Conservation (phyloP, 2,888 invertebrate genomes). For the Thysanoteuthis rhombus region DNA sequence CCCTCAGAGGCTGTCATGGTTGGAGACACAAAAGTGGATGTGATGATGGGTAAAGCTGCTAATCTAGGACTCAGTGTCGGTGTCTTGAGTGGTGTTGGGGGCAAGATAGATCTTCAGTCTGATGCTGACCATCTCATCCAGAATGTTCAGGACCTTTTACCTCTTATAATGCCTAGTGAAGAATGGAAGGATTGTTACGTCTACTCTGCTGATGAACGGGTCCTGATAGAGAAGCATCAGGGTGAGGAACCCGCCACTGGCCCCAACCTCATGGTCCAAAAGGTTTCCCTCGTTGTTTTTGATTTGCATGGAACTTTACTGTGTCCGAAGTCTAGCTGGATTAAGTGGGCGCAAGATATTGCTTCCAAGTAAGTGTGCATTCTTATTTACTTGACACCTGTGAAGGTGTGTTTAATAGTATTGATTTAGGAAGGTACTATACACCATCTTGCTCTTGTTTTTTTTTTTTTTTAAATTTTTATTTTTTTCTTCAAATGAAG, state of each 20-base stretch:
- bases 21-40: slow-evolving; percentile 69
- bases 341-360: slow-evolving; percentile 66
- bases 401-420: too few species aligned
- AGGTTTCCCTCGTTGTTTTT: slow-evolving; percentile 65
- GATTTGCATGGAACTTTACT: slow-evolving; percentile 70
- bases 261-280: background rate
- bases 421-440: too few species aligned
- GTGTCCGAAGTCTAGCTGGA: slow-evolving; percentile 68
- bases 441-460: too few species aligned
- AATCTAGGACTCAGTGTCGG: slow-evolving; percentile 68
- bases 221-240: slow-evolving; percentile 49
- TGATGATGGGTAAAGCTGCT: slow-evolving; percentile 68
- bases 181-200: slow-evolving; percentile 56
- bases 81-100: slow-evolving; percentile 67
- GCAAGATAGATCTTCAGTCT: slow-evolving; percentile 52
- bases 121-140: slow-evolving; percentile 60
- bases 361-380: slow-evolving; percentile 56
- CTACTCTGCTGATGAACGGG: slow-evolving; percentile 48
- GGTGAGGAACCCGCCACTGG: slow-evolving; percentile 36
- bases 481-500: too few species aligned
- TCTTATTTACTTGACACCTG: background rate
- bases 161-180: slow-evolving; percentile 57
- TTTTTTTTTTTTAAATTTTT: too few species aligned
- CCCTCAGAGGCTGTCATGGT: slow-evolving; percentile 66
- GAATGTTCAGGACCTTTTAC: slow-evolving; percentile 61